phyloP scores from a whole-genome alignment of 2,113 vertebrate genomes.

The Zapornia atra region DNA sequence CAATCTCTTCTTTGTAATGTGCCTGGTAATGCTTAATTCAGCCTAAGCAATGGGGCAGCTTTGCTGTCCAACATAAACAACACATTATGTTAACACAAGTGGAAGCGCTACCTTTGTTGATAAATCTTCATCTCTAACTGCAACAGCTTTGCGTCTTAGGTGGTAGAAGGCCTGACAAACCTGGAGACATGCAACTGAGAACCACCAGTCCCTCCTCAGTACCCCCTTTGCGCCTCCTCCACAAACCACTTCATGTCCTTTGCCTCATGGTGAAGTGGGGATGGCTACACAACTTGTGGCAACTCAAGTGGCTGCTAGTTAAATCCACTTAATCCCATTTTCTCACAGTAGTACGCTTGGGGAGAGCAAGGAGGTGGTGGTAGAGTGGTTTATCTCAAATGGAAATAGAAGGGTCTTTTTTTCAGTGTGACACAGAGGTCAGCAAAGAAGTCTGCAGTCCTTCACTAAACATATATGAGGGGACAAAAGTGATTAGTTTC shows the following conservation, averaged over 20 bases:
- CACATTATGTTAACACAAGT: background rate
- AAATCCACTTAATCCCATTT: conserved; percentile 65
- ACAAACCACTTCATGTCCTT: background rate
- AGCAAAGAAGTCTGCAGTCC: conserved; percentile 48
- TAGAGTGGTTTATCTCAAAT: conserved; percentile 42
- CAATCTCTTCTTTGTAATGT: background rate
- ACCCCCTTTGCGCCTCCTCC: background rate
- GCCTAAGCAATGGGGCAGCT: background rate
- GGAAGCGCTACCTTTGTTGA: background rate
- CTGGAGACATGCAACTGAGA: background rate
- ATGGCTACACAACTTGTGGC: conserved; percentile 12
- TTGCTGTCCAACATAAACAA: background rate
- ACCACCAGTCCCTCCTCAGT: background rate
- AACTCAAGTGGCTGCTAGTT: conserved; percentile 40
- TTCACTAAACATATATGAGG: conserved; percentile 17
- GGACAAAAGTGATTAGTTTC: conserved; percentile 65
- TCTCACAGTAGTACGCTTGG: conserved; percentile 27
- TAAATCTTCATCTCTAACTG: background rate
- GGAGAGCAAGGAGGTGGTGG: background rate
- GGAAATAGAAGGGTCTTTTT: conserved; percentile 19
- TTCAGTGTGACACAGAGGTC: conserved; percentile 65
- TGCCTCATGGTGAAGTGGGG: conserved; percentile 23
- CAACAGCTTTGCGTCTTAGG: background rate
- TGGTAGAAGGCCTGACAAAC: background rate
- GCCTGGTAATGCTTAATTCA: background rate